A percentile compares a stretch with the other conserved stretches of the same genome.
These are phyloP conservation scores for Bugulina stolonifera DNA, from an alignment of 2,888 invertebrate genomes.

Conservation along the genomic window DNA sequence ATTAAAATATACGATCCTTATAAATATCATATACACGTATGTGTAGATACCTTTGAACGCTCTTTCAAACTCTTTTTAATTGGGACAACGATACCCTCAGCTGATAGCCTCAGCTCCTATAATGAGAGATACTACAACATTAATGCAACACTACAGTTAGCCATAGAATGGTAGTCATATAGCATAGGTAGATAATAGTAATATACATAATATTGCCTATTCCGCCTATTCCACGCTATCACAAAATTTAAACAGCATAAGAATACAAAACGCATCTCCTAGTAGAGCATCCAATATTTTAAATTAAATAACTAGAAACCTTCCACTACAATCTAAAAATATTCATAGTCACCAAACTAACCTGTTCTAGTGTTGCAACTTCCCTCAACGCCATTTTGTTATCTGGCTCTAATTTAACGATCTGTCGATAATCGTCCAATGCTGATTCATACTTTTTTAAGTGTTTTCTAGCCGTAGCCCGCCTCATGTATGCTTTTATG, in stretches of 20 bases:
- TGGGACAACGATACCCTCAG: conserved; percentile 39
- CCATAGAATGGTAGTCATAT: too few relatives aligned
- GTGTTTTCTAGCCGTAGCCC: conserved; percentile 56
- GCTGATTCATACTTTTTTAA: conserved; percentile 69
- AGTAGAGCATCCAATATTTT: too few relatives aligned
- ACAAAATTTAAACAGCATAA: too few relatives aligned
- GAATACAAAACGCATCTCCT: too few relatives aligned
- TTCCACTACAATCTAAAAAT: too few relatives aligned
- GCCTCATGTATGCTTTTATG: conserved; percentile 50
- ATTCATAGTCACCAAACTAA: conserved; percentile 31
- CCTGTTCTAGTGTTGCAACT: conserved; percentile 59
- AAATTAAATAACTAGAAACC: too few relatives aligned
- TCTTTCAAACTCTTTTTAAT: conserved; percentile 40
- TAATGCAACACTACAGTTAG: too few relatives aligned
- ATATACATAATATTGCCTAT: too few relatives aligned
- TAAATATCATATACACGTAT: not conserved
- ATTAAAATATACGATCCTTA: too few relatives aligned
- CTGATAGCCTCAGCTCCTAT: not conserved
- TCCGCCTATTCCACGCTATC: too few relatives aligned
- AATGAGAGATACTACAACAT: not conserved
- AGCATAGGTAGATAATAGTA: too few relatives aligned
- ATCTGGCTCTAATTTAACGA: conserved; percentile 71
- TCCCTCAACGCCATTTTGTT: conserved; percentile 66
- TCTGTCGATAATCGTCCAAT: conserved; percentile 64
- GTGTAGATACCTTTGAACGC: conserved; percentile 40